These are phyloP conservation scores for Dicaeum eximium DNA, from an alignment of 2,113 vertebrate species.

Conservation along the genomic window DNA sequence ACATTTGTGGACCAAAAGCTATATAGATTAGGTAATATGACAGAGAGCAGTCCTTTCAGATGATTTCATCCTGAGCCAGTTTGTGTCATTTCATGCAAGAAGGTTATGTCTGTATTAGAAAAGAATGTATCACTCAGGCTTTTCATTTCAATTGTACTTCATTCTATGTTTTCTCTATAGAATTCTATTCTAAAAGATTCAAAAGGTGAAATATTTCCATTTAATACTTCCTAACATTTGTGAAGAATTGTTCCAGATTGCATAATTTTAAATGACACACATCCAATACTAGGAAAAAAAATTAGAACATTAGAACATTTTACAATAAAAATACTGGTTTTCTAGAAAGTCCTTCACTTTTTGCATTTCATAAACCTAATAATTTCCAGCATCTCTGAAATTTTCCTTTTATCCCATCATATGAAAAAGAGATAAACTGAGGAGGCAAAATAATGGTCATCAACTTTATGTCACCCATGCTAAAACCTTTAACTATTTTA, in stretches of 20 bases:
- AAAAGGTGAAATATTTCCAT: not conserved
- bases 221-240: not conserved
- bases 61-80: not conserved
- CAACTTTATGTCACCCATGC: not conserved
- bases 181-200: not conserved
- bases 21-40: not conserved
- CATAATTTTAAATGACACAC: accelerated
- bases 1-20: not conserved
- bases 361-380: not conserved
- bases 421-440: not conserved
- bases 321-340: not conserved
- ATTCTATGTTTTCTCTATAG: not conserved
- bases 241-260: not conserved
- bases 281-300: not conserved
- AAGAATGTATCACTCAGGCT: not conserved
- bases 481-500: not conserved
- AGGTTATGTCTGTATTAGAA: not conserved
- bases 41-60: not conserved
- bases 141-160: not conserved
- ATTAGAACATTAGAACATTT: accelerated
- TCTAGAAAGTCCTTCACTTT: not conserved
- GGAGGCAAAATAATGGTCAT: not conserved
- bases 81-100: not conserved
- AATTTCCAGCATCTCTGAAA: not conserved
- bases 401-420: not conserved